phyloP scores from a whole-genome alignment of 2,113 vertebrate species.

The Podarcis cretensis region DNA sequence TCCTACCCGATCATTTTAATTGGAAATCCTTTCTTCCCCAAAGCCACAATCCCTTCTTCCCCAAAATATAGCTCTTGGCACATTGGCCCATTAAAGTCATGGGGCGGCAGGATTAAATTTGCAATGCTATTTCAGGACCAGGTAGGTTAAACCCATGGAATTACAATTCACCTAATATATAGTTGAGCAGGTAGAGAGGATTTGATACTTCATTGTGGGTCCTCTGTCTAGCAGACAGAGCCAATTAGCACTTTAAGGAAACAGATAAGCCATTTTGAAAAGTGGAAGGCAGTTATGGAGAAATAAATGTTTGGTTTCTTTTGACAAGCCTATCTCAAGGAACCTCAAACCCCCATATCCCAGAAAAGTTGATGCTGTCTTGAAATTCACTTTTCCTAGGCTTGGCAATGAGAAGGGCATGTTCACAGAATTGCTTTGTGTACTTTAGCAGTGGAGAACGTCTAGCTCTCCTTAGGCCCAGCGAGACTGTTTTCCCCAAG shows the following conservation, averaged over 20 bases:
- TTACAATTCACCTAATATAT: neutral
- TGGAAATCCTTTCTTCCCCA: neutral
- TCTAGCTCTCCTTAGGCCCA: no score
- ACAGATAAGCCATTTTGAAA: neutral
- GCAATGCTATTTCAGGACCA: neutral
- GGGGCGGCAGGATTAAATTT: neutral
- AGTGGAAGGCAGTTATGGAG: neutral
- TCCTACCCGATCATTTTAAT: neutral
- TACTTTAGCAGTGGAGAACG: no score
- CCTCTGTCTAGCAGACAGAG: neutral
- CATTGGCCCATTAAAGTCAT: neutral
- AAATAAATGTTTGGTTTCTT: neutral
- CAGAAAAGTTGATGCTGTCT: neutral
- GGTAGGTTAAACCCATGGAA: neutral
- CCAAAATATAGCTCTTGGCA: neutral
- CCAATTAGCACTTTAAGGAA: neutral
- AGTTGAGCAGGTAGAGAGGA: neutral
- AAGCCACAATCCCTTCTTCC: neutral
- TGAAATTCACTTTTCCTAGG: neutral
- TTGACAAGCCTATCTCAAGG: neutral
- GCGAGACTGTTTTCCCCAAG: no score
- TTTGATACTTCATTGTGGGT: no score
- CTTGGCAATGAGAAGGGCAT: neutral
- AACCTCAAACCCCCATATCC: neutral
- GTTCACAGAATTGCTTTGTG: neutral